Conservation (phyloP, 2,113 vertebrate species). For the Anarhynchus alexandrinus region DNA sequence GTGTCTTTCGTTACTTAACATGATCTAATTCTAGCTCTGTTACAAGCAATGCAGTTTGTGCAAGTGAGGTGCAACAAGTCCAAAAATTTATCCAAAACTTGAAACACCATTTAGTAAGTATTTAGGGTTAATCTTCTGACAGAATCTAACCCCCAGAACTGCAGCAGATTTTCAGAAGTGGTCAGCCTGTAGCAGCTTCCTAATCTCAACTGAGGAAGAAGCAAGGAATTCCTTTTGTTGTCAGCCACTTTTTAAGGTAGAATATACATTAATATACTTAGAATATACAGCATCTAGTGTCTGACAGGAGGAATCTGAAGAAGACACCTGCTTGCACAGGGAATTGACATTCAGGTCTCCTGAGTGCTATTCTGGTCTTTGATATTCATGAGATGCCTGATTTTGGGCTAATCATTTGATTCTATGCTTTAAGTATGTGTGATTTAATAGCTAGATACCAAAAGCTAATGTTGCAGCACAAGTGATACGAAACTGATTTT, state of each 20-base stretch:
- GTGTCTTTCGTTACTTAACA: rapidly evolving
- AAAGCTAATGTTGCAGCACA: not conserved
- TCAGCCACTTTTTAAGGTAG: not conserved
- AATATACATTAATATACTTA: not conserved
- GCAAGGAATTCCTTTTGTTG: not conserved
- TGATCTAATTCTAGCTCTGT: not conserved
- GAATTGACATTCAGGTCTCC: not conserved
- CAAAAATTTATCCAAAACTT: not conserved
- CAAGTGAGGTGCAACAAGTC: not conserved
- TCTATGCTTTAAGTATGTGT: not conserved
- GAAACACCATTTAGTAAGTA: not conserved
- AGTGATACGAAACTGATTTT: not conserved
- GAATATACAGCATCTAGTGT: not conserved
- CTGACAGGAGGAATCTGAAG: not conserved
- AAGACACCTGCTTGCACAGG: not conserved
- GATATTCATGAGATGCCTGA: not conserved
- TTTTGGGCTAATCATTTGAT: not conserved
- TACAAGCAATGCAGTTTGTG: not conserved
- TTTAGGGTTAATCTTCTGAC: not conserved
- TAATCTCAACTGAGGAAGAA: not conserved
- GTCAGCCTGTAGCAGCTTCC: not conserved
- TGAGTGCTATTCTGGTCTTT: not conserved
- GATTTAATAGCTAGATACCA: not conserved
- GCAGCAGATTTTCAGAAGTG: not conserved
- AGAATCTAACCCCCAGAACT: not conserved